Evolutionary conservation across 2,113 vertebrate genomes (phyloP).

Genomic region (Mionectes macconnelli): DNA sequence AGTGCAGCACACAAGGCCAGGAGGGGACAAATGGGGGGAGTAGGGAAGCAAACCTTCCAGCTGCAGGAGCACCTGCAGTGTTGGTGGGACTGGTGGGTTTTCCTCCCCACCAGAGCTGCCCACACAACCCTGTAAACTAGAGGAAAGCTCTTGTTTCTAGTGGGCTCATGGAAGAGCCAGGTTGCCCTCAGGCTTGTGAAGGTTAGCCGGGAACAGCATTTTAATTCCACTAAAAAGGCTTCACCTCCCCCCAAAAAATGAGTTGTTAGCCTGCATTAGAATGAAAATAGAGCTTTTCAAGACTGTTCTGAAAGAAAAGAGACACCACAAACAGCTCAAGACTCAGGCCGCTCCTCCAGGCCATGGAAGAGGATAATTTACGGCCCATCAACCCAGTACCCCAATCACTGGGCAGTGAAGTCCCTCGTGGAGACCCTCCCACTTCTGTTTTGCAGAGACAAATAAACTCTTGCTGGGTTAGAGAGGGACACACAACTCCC

Average conservation of each 20-base stretch:
- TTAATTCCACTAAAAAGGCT: neutral
- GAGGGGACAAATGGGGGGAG: neutral
- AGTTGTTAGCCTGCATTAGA: neutral
- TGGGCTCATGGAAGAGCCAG: neutral
- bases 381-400: neutral
- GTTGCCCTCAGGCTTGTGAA: neutral
- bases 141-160: neutral
- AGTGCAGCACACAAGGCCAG: too few species aligned
- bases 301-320: neutral
- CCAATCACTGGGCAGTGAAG: neutral
- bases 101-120: neutral
- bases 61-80: neutral
- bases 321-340: neutral
- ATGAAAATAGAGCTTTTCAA: neutral
- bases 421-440: neutral
- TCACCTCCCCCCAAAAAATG: neutral
- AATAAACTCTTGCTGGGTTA: neutral
- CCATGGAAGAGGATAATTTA: neutral
- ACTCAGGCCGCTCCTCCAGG: neutral
- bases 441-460: neutral
- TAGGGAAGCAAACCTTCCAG: neutral
- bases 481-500: neutral
- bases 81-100: neutral
- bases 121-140: neutral
- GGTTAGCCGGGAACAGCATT: neutral